Conservation (phyloP, 2,797 vertebrate species). For the Onychomys leucogaster region DNA sequence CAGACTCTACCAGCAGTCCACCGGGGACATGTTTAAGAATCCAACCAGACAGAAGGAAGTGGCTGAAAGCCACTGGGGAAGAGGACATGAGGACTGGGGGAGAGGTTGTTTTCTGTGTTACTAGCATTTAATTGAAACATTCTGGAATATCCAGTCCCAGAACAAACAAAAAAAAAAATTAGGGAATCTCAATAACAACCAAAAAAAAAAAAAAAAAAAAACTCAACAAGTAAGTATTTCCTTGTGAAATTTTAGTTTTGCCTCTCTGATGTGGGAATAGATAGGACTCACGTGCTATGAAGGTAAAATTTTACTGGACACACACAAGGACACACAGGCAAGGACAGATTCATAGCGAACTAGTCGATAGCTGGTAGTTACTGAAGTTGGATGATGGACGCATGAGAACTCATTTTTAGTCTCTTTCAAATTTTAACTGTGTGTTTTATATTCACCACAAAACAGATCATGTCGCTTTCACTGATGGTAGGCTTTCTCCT, state of each 20-base stretch:
- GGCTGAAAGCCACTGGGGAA: conserved; percentile 53
- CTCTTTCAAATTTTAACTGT: background rate
- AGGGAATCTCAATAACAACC: conserved; percentile 10
- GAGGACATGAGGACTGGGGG: conserved; percentile 9
- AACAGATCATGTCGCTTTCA: background rate
- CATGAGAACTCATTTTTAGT: background rate
- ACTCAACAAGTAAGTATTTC: conserved; percentile 51
- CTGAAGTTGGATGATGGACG: background rate
- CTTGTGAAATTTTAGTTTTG: conserved; percentile 34
- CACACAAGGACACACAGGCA: background rate
- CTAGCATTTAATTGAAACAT: conserved; percentile 61
- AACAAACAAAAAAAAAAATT: conserved; percentile 24
- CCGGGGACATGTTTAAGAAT: background rate
- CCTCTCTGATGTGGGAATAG: background rate
- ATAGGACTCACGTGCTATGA: background rate
- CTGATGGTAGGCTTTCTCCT: background rate
- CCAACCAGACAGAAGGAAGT: conserved; percentile 51
- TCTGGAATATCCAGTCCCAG: conserved; percentile 29
- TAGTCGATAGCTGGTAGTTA: background rate
- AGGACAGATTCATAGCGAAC: background rate
- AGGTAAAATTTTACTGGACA: background rate
- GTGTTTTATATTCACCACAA: background rate
- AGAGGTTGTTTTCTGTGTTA: conserved; percentile 57
- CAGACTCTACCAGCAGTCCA: conserved; percentile 36
- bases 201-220: no score